Evolutionary conservation across 1,140 invertebrate genomes (phyloP).

Genomic region (Trachelipus rathkii): DNA sequence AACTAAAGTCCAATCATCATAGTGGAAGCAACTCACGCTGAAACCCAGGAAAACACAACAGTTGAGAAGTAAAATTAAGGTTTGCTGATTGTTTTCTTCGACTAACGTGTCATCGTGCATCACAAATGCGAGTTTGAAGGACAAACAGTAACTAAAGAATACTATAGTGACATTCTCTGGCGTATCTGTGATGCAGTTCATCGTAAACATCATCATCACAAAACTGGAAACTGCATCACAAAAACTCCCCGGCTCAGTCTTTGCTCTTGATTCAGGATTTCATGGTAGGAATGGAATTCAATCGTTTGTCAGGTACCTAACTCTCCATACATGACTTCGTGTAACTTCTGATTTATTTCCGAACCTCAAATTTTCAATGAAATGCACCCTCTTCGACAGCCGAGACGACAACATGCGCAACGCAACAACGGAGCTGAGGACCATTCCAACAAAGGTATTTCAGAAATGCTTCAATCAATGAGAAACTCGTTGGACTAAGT

Average conservation of each 20-base stretch:
- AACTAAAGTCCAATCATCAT: conserved; percentile 9
- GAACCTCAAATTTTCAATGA: conserved; percentile 9
- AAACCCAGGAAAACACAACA: conserved; percentile 2
- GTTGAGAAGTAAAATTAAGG: conserved; percentile 1
- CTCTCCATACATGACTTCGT: not conserved
- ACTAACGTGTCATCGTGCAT: not conserved
- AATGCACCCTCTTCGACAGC: not conserved
- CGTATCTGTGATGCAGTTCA: conserved; percentile 13
- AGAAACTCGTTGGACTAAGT: conserved; percentile 35
- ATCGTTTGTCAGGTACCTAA: not conserved
- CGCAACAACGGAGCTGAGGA: conserved; percentile 13
- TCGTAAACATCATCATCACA: not conserved
- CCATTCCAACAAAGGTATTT: conserved; percentile 19
- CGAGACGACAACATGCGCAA: not conserved
- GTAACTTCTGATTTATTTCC: conserved; percentile 13
- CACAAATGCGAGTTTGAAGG: not conserved
- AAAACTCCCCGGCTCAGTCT: not conserved
- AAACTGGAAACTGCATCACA: not conserved
- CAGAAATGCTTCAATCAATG: conserved; percentile 31
- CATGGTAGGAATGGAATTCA: not conserved
- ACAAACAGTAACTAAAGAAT: conserved; percentile 14
- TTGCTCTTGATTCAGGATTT: not conserved
- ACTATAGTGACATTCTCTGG: not conserved
- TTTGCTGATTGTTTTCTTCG: conserved; percentile 4
- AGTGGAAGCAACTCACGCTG: not conserved